Base-by-base conservation (phyloP, 2,888 invertebrate genomes). In the Drosophila peninsularis region DNA sequence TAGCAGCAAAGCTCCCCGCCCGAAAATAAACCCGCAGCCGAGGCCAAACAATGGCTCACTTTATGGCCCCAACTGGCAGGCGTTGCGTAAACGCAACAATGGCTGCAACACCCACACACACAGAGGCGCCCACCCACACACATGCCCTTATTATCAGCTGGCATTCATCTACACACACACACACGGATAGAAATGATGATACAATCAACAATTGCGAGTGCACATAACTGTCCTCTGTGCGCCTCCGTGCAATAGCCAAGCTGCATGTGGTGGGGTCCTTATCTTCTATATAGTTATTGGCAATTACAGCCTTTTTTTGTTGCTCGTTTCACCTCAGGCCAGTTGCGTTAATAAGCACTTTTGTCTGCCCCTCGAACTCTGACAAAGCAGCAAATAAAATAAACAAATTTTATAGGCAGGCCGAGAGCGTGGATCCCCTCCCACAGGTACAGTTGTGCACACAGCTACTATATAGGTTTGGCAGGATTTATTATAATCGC, bases 81-180 rank as follows among this genome's bases (percentile, higher is more conserved):
- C 69, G 56, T 27, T 78, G 78, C 76, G 76, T 78, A 78, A 74
- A 69, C 75, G 65, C 70, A 70, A 78, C 75, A 78, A 61, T 54
- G 53, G 76, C 75, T 39, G 21, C 58, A 52, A 5, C 36, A 62
- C 32, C 27, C 49, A 58, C 36, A 37, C 41, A 68, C 24, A 24
- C 44, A 56, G 37, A 37, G n/a, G n/a, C 52, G 5, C 34, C n/a
- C 34, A 9, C 44, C 52, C 52, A 37, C 52, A n/a, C 34, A 24
- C 34, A 14, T n/a, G 49, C 37, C 45, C 39, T 52, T 67, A 57
- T 50, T 34, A 67, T 67, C 62, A 52, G 62, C 24, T 56, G 45
- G 37, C n/a, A 45, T 37, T 49, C 45, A 60, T 45, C 21, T 45
- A 34, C 30, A 30, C 42, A 61, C 44, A 53, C 53, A 34, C 21